These are phyloP conservation scores for Channa striata DNA, from an alignment of 2,797 vertebrate species.

Conservation along the genomic window DNA sequence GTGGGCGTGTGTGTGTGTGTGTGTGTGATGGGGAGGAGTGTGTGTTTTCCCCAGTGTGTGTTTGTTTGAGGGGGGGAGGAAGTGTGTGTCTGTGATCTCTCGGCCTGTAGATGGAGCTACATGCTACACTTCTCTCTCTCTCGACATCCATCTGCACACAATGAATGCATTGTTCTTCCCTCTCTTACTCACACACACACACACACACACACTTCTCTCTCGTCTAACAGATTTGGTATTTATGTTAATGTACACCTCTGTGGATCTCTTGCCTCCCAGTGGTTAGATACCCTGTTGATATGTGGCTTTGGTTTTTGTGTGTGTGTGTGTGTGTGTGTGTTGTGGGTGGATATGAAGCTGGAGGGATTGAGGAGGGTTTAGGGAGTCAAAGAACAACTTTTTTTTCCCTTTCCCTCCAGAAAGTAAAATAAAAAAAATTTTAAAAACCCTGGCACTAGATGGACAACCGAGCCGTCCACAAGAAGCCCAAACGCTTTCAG, in stretches of 20 bases:
- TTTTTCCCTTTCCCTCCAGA: constrained; percentile 82
- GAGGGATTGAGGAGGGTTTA: constrained; percentile 69
- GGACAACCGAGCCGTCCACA: constrained; percentile 27
- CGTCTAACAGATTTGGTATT: constrained; percentile 84
- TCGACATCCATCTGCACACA: constrained; percentile 80
- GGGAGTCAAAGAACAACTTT: constrained; percentile 82
- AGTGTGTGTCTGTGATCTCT: constrained; percentile 22
- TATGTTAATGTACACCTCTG: constrained; percentile 89
- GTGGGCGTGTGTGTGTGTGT: neutral
- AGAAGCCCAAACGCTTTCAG: constrained; percentile 17
- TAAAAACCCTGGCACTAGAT: constrained; percentile 4
- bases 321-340: constrained; percentile 66
- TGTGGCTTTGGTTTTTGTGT: constrained; percentile 82
- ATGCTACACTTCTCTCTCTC: constrained; percentile 86
- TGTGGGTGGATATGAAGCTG: constrained; percentile 68
- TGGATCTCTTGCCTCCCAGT: constrained; percentile 83
- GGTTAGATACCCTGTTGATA: constrained; percentile 84
- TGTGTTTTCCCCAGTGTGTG: neutral
- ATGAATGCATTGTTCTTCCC: constrained; percentile 86
- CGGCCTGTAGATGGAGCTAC: constrained; percentile 96
- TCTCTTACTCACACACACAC: neutral
- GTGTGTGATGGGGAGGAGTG: neutral
- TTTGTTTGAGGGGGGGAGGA: constrained; percentile 2
- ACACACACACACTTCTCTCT: constrained; percentile 47
- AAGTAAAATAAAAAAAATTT: constrained; percentile 76